phyloP scores from a whole-genome alignment of 2,113 vertebrate species.

The Theristicus caerulescens region DNA sequence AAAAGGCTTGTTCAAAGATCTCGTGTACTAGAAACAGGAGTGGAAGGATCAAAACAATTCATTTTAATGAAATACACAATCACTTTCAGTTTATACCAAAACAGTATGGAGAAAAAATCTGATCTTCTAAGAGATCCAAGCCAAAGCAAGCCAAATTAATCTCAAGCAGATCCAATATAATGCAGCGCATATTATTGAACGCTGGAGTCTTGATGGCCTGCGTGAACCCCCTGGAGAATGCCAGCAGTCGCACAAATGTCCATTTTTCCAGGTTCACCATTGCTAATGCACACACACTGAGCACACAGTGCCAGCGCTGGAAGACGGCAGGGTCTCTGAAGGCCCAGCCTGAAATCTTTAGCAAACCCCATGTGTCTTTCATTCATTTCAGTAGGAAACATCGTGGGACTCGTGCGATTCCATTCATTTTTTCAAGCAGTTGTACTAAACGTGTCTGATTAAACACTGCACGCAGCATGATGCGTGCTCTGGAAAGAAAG shows the following conservation, averaged over 20 bases:
- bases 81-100: background rate
- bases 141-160: background rate
- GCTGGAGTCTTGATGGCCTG: background rate
- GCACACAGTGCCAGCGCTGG: background rate
- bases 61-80: background rate
- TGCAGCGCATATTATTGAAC: fast-evolving
- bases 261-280: background rate
- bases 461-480: background rate
- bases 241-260: background rate
- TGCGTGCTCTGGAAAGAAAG: background rate
- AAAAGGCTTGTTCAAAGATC: background rate
- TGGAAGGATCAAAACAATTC: fast-evolving
- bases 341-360: slow-evolving; percentile 37
- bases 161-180: background rate
- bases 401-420: slow-evolving; percentile 29
- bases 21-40: background rate
- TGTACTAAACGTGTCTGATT: slow-evolving; percentile 2
- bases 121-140: background rate
- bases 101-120: background rate
- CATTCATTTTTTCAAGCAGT: slow-evolving; percentile 35
- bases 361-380: slow-evolving; percentile 60
- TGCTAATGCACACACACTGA: background rate
- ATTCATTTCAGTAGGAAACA: slow-evolving; percentile 54
- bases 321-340: slow-evolving; percentile 32
- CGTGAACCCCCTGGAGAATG: background rate